Percentiles rank a stretch among this genome's conserved stretches.
Evolutionary conservation across 2,797 vertebrate species (phyloP).

Genomic region (Eleutherodactylus coqui): DNA sequence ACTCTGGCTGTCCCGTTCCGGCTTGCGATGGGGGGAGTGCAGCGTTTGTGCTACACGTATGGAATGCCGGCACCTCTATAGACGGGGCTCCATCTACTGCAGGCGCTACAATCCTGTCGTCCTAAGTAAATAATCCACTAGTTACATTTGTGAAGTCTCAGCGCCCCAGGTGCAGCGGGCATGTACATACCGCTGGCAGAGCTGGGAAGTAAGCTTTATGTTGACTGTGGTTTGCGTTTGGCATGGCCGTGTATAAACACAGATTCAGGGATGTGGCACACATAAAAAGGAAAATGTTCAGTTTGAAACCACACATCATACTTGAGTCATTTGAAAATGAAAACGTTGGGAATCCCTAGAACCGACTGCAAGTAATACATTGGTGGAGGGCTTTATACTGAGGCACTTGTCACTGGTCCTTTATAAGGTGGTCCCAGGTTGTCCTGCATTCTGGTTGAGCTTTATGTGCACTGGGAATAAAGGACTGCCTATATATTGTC

Average conservation of each 20-base stretch:
- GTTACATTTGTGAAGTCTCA: neutral
- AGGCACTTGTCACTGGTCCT: neutral
- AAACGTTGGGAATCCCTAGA: slow-evolving; percentile 52
- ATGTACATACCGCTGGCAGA: slow-evolving; percentile 1
- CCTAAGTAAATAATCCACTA: neutral
- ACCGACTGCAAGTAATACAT: slow-evolving; percentile 26
- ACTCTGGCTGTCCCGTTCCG: too few relatives aligned
- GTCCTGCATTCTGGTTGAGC: neutral
- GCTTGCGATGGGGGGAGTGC: too few relatives aligned
- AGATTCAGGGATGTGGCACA: slow-evolving; percentile 55
- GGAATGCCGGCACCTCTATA: too few relatives aligned
- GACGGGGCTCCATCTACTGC: too few relatives aligned
- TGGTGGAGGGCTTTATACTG: neutral
- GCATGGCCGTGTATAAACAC: neutral
- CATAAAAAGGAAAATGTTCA: slow-evolving; percentile 49
- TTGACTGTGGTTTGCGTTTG: slow-evolving; percentile 64
- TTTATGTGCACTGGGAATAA: neutral
- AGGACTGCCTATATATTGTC: neutral
- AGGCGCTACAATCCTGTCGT: neutral
- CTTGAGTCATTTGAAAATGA: slow-evolving; percentile 36
- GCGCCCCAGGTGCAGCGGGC: neutral
- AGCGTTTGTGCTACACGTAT: too few relatives aligned
- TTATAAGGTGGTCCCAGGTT: neutral
- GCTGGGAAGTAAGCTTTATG: slow-evolving; percentile 46
- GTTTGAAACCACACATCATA: slow-evolving; percentile 26